Conservation (phyloP, 2,113 vertebrate species). For the Rana temporaria region DNA sequence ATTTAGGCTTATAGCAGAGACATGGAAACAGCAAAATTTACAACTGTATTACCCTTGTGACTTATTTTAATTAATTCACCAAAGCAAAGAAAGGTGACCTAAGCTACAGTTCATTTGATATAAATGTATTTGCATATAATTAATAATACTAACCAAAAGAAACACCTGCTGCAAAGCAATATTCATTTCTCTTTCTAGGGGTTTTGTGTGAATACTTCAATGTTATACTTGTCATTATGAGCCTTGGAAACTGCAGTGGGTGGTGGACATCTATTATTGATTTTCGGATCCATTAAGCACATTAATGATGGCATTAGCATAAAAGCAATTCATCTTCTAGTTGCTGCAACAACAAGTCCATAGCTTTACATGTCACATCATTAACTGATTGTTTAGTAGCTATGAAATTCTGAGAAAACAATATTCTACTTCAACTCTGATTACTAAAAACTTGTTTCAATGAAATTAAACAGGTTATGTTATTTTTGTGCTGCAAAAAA, state of each 20-base stretch:
- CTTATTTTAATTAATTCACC: too few species aligned
- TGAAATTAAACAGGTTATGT: too few species aligned
- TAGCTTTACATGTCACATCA: neutral
- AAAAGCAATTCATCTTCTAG: slow-evolving; percentile 12
- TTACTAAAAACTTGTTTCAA: too few species aligned
- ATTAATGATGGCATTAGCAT: slow-evolving; percentile 35
- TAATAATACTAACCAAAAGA: neutral
- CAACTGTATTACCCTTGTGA: too few species aligned
- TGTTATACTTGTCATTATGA: slow-evolving; percentile 2
- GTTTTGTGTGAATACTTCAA: neutral
- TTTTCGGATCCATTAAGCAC: slow-evolving; percentile 16
- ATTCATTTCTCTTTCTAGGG: neutral
- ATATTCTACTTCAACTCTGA: neutral
- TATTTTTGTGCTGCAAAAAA: too few species aligned
- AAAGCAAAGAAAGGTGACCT: neutral
- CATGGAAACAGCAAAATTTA: too few species aligned
- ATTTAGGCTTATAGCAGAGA: too few species aligned
- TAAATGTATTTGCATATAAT: slow-evolving; percentile 14
- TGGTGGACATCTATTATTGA: slow-evolving; percentile 27
- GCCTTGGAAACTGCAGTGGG: slow-evolving; percentile 6
- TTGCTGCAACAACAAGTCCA: slow-evolving; percentile 32
- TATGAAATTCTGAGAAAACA: neutral
- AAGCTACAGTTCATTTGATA: neutral
- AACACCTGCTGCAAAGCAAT: neutral
- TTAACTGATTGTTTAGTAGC: slow-evolving; percentile 15